Conservation (phyloP, 1,140 invertebrate genomes). For the Drosophila carrolli region DNA sequence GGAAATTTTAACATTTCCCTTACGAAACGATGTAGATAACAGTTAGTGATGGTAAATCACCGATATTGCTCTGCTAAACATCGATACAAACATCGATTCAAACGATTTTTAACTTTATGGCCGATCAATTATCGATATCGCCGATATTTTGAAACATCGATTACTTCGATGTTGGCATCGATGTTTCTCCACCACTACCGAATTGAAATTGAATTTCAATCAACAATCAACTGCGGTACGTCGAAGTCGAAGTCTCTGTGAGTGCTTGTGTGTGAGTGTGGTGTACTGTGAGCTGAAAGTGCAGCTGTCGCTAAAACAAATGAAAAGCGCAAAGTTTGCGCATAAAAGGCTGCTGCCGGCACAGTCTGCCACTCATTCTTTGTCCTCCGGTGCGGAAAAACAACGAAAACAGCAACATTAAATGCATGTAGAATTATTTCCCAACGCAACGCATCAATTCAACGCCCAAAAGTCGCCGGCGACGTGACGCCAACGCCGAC, state of each 20-base stretch:
- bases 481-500: constrained; percentile 49
- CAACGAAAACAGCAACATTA: constrained; percentile 4
- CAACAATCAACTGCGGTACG: constrained; percentile 3
- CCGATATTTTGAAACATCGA: no score
- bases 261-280: constrained; percentile 19
- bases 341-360: constrained; percentile 24
- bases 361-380: neutral
- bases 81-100: no score
- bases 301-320: constrained; percentile 74
- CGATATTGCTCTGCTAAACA: no score
- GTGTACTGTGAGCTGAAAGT: constrained; percentile 49
- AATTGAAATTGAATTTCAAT: neutral
- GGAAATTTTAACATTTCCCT: no score
- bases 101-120: no score
- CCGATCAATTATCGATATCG: no score
- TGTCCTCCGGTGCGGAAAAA: constrained; percentile 20
- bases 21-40: no score
- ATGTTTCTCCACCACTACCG: neutral
- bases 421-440: constrained; percentile 61
- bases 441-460: neutral
- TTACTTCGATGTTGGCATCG: no score
- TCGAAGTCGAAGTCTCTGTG: constrained; percentile 17
- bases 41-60: no score
- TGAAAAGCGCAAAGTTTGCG: constrained; percentile 46
- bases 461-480: constrained; percentile 75